These are phyloP conservation scores for Pogonomyrmex californicus DNA, from an alignment of 1,140 invertebrate genomes.

Conservation along the genomic window DNA sequence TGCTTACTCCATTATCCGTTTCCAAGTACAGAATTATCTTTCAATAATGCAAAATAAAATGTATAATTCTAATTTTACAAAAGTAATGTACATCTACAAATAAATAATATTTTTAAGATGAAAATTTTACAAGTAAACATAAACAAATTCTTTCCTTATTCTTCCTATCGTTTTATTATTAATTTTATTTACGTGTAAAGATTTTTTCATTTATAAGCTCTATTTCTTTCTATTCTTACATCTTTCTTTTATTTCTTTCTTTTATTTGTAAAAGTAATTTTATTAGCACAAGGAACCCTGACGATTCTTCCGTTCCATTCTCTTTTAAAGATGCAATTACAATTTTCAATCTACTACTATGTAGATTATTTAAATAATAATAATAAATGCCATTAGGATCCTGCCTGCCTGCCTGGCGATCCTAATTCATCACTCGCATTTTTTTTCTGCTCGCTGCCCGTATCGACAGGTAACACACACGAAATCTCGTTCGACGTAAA, in stretches of 20 bases:
- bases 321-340: neutral
- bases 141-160: neutral
- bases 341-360: neutral
- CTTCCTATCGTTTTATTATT: neutral
- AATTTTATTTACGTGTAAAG: neutral
- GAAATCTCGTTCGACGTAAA: slow-evolving; percentile 22
- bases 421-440: neutral
- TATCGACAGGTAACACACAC: slow-evolving; percentile 1
- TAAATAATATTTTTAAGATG: neutral
- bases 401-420: neutral
- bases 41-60: neutral
- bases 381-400: neutral
- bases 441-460: neutral
- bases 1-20: slow-evolving; percentile 23
- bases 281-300: neutral
- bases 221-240: slow-evolving; percentile 2
- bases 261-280: slow-evolving; percentile 1
- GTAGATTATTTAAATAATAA: neutral
- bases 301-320: neutral
- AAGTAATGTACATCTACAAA: neutral
- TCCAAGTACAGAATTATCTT: neutral
- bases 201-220: neutral
- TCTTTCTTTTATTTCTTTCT: neutral
- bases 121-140: neutral
- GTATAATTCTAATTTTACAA: neutral